Evolutionary conservation across 2,888 invertebrate genomes (phyloP).

Genomic region (Rhagonycha fulva): DNA sequence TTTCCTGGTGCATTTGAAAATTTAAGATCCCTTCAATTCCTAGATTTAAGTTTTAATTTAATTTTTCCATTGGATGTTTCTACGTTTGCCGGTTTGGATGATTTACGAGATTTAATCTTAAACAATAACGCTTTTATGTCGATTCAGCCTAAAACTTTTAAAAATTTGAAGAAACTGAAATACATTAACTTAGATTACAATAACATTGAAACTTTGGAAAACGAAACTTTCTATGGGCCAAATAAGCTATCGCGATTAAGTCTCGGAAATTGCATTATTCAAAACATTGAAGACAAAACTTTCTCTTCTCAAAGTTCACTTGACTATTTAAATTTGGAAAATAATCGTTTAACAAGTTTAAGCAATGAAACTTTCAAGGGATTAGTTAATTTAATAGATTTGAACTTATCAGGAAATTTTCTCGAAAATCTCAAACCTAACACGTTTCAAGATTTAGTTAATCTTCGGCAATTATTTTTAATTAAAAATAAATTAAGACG

Average conservation of each 20-base stretch:
- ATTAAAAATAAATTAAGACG: slow-evolving; percentile 4
- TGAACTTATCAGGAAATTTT: slow-evolving; percentile 12
- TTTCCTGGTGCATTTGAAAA: slow-evolving; percentile 7
- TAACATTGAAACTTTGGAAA: slow-evolving; percentile 14
- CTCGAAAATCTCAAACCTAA: slow-evolving; percentile 7
- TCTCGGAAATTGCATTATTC: slow-evolving; percentile 18
- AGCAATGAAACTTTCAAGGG: slow-evolving; percentile 6
- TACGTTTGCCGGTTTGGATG: slow-evolving; percentile 9
- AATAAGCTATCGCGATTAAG: slow-evolving; percentile 9
- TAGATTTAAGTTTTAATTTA: slow-evolving; percentile 20
- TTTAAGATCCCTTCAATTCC: slow-evolving; percentile 3
- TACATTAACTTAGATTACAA: slow-evolving; percentile 22
- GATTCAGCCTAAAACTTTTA: slow-evolving; percentile 5
- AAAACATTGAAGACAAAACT: background rate
- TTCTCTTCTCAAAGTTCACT: background rate
- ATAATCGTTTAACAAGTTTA: slow-evolving; percentile 10
- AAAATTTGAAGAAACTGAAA: background rate
- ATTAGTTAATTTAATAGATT: background rate
- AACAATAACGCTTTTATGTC: slow-evolving; percentile 16
- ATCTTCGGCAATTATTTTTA: slow-evolving; percentile 6
- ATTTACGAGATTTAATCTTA: slow-evolving; percentile 7
- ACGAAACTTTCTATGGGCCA: slow-evolving; percentile 1
- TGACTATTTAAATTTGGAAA: slow-evolving; percentile 16
- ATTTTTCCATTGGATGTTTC: slow-evolving; percentile 4
- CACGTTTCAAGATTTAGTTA: slow-evolving; percentile 10